Base-by-base conservation (phyloP, 1,140 invertebrate genomes). In the Anastatus disparis region DNA sequence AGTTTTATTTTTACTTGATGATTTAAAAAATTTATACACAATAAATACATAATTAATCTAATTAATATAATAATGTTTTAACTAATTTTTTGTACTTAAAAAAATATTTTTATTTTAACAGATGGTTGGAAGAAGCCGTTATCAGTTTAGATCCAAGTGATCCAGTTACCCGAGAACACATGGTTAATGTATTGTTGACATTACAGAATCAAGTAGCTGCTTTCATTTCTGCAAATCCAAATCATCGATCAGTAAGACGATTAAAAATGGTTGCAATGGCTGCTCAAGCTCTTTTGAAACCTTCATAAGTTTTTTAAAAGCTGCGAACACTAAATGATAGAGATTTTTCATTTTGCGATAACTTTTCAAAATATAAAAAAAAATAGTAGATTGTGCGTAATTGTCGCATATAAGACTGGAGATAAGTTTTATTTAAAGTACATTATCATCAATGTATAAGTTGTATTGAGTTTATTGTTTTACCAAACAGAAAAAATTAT, bases 51-150 rank as follows among this genome's bases (percentile, higher is more conserved):
- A n/a, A n/a, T n/a, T n/a, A n/a, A n/a, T n/a, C n/a, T n/a, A n/a
- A n/a, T n/a, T n/a, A n/a, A n/a, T n/a, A n/a, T 22, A 70, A 40
- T 20, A 46, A 46, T 8, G 42, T 67, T 67, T 64, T 71, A 38
- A 20, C 38, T 20, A 70, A 42, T 42, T 62, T 26, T 24, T 59
- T 35, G 29, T 48, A 70, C 35, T 65, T 27, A 63, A 31, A 15
- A 63, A 31, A 31, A 73, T 62, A 15, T 52, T 48, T 24, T 26
- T 24, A 15, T 56, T 62, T 2, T 40, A 50, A 38, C 82, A 96
- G 95, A 76, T 97, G 94, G 87, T 86, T 97, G 31, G 91, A 95
- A 80, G 95, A 96, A 79, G 95, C 95, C 2, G 88, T 97, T 61
- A 88, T 96, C 80, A 94, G 92, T 81, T 84, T 97, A 48, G 93